A percentile compares a stretch with the other conserved stretches of the same genome.
phyloP scores from a whole-genome alignment of 1,140 invertebrate species.

The Nymphalis io region DNA sequence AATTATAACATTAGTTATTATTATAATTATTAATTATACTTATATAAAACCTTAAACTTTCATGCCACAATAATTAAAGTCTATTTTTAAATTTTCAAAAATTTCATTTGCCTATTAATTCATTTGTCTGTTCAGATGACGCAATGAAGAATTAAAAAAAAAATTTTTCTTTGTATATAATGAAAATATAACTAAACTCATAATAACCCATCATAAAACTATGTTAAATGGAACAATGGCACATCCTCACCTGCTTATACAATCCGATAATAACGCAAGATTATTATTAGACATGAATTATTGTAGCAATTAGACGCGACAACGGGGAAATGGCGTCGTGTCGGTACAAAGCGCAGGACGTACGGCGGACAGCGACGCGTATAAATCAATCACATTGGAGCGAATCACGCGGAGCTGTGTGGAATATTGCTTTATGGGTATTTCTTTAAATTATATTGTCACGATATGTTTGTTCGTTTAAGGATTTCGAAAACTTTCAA shows the following conservation, averaged over 20 bases:
- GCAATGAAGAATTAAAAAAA: no score
- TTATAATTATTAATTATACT: no score
- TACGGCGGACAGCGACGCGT: conserved; percentile 41
- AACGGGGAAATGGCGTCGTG: conserved; percentile 56
- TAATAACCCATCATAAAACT: conserved; percentile 14
- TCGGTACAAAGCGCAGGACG: conserved; percentile 42
- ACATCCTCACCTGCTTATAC: conserved; percentile 49
- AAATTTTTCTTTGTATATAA: no score
- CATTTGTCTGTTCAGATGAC: no score
- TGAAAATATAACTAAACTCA: neutral
- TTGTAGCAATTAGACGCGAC: conserved; percentile 68
- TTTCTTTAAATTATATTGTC: conserved; percentile 2
- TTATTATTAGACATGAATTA: conserved; percentile 76
- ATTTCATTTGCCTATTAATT: no score
- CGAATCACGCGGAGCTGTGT: conserved; percentile 10
- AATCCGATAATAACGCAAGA: conserved; percentile 65
- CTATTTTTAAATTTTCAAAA: no score
- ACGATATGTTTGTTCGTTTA: neutral
- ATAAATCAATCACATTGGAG: conserved; percentile 62
- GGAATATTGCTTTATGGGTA: conserved; percentile 7
- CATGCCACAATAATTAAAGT: no score
- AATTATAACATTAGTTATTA: no score
- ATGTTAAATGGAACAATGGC: conserved; percentile 43
- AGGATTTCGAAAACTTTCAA: no score
- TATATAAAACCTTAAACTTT: no score